Percentiles rank a stretch among this genome's conserved stretches.
These are phyloP conservation scores for Ficedula albicollis DNA, from an alignment of 2,797 vertebrate species.

Conservation along the genomic window DNA sequence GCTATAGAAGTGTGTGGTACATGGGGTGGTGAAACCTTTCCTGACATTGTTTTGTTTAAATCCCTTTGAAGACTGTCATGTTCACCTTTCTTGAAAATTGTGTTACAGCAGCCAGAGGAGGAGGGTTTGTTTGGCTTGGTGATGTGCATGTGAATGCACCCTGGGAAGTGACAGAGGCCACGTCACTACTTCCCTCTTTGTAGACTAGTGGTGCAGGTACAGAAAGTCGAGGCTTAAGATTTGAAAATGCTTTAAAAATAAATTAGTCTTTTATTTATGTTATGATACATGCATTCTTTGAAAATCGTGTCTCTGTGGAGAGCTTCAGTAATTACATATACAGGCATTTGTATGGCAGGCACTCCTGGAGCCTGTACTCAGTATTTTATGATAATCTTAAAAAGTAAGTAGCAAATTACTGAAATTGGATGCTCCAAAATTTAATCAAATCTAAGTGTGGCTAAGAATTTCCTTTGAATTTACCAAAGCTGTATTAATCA, in stretches of 20 bases:
- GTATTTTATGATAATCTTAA: neutral
- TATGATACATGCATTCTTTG: neutral
- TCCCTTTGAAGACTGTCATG: conserved; percentile 23
- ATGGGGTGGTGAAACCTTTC: neutral
- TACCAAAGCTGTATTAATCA: neutral
- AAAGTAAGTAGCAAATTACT: neutral
- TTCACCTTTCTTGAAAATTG: conserved; percentile 28
- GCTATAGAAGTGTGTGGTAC: neutral
- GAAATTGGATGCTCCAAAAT: neutral
- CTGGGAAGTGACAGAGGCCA: neutral
- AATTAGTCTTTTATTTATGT: neutral
- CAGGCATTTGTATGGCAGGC: neutral
- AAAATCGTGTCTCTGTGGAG: neutral
- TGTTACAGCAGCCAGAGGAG: neutral
- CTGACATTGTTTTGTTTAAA: conserved; percentile 44
- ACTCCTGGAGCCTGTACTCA: neutral
- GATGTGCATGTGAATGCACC: neutral
- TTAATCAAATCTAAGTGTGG: neutral
- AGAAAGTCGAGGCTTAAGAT: neutral
- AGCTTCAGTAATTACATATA: neutral
- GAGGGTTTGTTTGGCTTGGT: neutral
- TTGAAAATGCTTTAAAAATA: neutral
- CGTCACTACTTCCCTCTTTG: neutral
- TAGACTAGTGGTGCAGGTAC: neutral
- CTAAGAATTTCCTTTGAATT: neutral